Percentiles rank a stretch among this genome's conserved stretches.
Evolutionary conservation across 2,888 invertebrate genomes (phyloP).

Genomic region (Nycteola revayana): DNA sequence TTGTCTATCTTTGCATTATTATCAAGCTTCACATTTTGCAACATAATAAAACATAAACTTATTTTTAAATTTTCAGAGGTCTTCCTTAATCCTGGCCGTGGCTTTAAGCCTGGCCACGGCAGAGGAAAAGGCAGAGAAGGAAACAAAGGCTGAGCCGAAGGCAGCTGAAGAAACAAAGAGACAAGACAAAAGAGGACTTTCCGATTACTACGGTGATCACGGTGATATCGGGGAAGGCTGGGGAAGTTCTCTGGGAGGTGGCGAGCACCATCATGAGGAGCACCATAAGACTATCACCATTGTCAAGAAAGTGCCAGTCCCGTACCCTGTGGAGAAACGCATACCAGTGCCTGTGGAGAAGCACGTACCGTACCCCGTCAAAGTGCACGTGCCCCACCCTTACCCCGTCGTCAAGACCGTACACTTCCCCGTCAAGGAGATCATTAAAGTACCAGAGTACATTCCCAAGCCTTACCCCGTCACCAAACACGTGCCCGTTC

Average conservation of each 20-base stretch:
- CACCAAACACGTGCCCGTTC: constrained; percentile 84
- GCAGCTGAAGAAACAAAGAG: constrained; percentile 73
- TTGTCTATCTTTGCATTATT: too few species aligned
- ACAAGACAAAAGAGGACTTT: constrained; percentile 81
- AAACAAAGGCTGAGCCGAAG: constrained; percentile 70
- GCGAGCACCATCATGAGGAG: constrained; percentile 52
- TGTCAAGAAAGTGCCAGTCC: constrained; percentile 87
- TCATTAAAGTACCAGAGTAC: constrained; percentile 85
- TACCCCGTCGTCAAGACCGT: constrained; percentile 87
- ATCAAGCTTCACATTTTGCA: too few species aligned
- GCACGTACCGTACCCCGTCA: constrained; percentile 83
- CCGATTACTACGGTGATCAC: constrained; percentile 71
- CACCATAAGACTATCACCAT: constrained; percentile 85
- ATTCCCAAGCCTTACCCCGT: constrained; percentile 87
- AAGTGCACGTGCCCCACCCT: constrained; percentile 86
- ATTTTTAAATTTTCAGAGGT: constrained; percentile 62
- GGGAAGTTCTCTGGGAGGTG: constrained; percentile 36
- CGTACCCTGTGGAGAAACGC: constrained; percentile 86
- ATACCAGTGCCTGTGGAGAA: constrained; percentile 82
- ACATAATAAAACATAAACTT: constrained; percentile 7
- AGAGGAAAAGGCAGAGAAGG: constrained; percentile 76
- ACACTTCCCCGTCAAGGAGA: constrained; percentile 84
- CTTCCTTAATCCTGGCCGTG: constrained; percentile 78
- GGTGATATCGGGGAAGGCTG: constrained; percentile 42
- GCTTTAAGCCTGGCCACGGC: constrained; percentile 79